phyloP scores from a whole-genome alignment of 2,888 invertebrate species.

The Xylota sylvarum region DNA sequence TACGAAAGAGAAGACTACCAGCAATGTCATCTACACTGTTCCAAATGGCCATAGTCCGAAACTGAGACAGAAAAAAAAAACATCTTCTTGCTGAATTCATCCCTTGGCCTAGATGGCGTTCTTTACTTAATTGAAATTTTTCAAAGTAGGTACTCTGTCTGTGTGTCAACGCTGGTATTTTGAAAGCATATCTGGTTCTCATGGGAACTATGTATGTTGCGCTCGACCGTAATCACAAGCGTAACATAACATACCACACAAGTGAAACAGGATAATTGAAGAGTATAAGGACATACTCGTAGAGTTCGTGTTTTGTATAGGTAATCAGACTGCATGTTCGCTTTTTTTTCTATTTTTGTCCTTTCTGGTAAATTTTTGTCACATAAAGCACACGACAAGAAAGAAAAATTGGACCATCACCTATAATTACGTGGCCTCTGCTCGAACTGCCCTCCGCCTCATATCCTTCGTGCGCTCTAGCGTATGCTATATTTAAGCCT shows the following conservation, averaged over 20 bases:
- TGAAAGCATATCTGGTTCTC: slow-evolving; percentile 11
- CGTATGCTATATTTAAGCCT: slow-evolving; percentile 50
- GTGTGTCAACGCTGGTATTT: slow-evolving; percentile 35
- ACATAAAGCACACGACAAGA: slow-evolving; percentile 61
- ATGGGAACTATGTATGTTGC: slow-evolving; percentile 24
- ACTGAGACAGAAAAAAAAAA: slow-evolving; percentile 23
- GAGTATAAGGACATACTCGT: slow-evolving; percentile 67
- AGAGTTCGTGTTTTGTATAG: slow-evolving; percentile 65
- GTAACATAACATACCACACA: slow-evolving; percentile 50
- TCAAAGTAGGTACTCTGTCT: slow-evolving; percentile 16
- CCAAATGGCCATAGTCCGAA: slow-evolving; percentile 32
- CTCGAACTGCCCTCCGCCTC: slow-evolving; percentile 51
- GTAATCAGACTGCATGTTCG: slow-evolving; percentile 64
- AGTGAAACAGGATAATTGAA: slow-evolving; percentile 65
- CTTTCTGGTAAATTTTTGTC: slow-evolving; percentile 55
- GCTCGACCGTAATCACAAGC: slow-evolving; percentile 55
- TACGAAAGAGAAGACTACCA: slow-evolving; percentile 22
- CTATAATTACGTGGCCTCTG: slow-evolving; percentile 73
- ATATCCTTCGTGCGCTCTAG: slow-evolving; percentile 50
- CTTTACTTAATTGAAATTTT: slow-evolving; percentile 56
- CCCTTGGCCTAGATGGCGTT: slow-evolving; percentile 51
- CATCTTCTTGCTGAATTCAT: slow-evolving; percentile 23
- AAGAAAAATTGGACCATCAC: slow-evolving; percentile 75
- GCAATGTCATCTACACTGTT: slow-evolving; percentile 59
- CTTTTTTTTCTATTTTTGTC: slow-evolving; percentile 18